Evolutionary conservation across 2,888 invertebrate species (phyloP), one percentile per base, ranked within the genome.

Genomic region (Fragum whitleyi): DNA sequence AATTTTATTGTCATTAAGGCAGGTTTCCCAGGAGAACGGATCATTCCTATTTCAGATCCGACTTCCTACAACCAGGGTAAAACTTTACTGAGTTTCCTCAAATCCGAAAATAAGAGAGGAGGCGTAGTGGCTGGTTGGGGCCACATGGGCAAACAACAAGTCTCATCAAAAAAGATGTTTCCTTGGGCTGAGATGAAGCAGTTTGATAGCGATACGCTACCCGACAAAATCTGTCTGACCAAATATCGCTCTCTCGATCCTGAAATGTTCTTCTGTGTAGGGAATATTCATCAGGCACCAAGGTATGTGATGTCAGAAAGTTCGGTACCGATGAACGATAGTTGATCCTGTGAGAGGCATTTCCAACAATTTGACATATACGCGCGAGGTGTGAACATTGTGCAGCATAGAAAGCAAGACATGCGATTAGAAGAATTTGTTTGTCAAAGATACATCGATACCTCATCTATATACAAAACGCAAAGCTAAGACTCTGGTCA

Each of bases 201-300:
- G 29, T 53, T 26, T 29, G 42, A 69, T 36, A 67, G 76, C 14
- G 32, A 36, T 19, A n/a, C 78, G 6, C 73, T 65, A 19, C 53
- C 67, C 6, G 28, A 51, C 6, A 65, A 74, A 7, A 29, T 21
- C n/a, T 85, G 85, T 29, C 16, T 23, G n/a, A 68, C 32, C 23
- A 2, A 36, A 16, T 85, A 59, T 59, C 71, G 73, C 1, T 65
- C 36, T 19, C 26, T 81, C 11, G 77, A 81, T 29, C 28, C 42
- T 1, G 69, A 81, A 32, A 79, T 53, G 61, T 81, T 77, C 71
- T 81, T 81, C 69, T 85, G 85, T 74, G 85, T 85, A 21, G 80
- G 78, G 16, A 42, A 71, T 21, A 57, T 39, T 3, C 53, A 47
- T 53, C 14, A 14, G 14, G 19, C 47, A 9, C 47, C 47, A 14